Percentiles rank a stretch among this genome's conserved stretches.
Evolutionary conservation across 2,888 invertebrate species (phyloP).

Genomic region (Argynnis bischoffii): DNA sequence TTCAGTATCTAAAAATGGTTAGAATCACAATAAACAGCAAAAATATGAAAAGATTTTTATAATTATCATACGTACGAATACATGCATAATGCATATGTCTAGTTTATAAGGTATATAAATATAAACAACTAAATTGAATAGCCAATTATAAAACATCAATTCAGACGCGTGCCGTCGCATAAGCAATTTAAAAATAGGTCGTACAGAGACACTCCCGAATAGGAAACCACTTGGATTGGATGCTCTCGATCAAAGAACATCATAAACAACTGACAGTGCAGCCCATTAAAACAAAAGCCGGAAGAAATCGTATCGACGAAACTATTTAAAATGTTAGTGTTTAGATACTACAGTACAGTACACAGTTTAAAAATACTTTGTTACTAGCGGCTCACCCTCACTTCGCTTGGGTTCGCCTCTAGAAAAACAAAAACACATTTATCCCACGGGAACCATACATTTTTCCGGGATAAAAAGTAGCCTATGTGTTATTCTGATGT

Average conservation of each 20-base stretch:
- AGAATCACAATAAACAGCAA: too few species aligned
- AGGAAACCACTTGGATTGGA: slow-evolving; percentile 64
- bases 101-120: not conserved
- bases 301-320: slow-evolving; percentile 34
- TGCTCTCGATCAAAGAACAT: slow-evolving; percentile 51
- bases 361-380: too few species aligned
- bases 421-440: too few species aligned
- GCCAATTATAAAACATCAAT: slow-evolving; percentile 63
- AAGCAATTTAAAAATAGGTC: slow-evolving; percentile 67
- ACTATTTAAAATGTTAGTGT: slow-evolving; percentile 23
- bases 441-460: too few species aligned
- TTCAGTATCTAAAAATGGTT: too few species aligned
- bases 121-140: not conserved
- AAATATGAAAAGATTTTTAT: not conserved
- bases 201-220: slow-evolving; percentile 69
- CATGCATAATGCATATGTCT: not conserved
- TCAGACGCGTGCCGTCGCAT: slow-evolving; percentile 70
- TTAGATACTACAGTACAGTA: not conserved
- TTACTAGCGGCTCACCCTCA: too few species aligned
- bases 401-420: too few species aligned
- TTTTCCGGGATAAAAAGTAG: too few species aligned
- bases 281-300: slow-evolving; percentile 39
- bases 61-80: not conserved
- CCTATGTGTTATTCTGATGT: too few species aligned
- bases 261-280: slow-evolving; percentile 44